phyloP scores from a whole-genome alignment of 2,888 invertebrate species.

The Autographa pulchrina region DNA sequence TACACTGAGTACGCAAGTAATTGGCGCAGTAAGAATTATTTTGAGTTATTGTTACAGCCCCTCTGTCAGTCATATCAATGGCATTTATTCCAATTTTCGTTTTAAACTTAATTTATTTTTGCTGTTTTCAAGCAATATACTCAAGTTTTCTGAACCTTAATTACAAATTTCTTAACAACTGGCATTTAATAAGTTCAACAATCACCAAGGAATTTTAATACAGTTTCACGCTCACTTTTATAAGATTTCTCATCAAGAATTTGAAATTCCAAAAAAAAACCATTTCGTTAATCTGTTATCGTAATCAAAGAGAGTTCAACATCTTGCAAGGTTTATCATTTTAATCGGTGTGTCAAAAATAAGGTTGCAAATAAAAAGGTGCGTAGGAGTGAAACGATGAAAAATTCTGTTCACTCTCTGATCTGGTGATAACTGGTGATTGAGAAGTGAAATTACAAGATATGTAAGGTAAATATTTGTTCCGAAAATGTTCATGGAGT shows the following conservation, averaged over 20 bases:
- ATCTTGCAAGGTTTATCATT: conserved; percentile 67
- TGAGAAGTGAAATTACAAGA: conserved; percentile 66
- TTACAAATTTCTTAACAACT: neutral
- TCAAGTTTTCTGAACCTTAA: neutral
- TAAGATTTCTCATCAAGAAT: neutral
- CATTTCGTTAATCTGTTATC: conserved; percentile 19
- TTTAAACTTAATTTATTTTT: no score
- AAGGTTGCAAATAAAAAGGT: conserved; percentile 59
- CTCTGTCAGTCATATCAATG: no score
- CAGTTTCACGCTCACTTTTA: conserved; percentile 6
- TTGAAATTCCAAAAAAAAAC: conserved; percentile 1
- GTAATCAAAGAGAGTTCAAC: conserved; percentile 38
- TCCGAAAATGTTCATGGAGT: conserved; percentile 41
- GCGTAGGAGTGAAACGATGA: conserved; percentile 55
- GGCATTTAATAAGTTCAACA: neutral
- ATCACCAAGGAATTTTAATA: neutral
- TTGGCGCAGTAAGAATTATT: neutral
- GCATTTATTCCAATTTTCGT: no score
- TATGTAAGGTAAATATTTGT: conserved; percentile 59
- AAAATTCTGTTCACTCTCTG: conserved; percentile 65
- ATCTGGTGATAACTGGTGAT: conserved; percentile 66
- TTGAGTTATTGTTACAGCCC: no score
- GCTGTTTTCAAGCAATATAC: neutral
- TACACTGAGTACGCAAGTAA: no score
- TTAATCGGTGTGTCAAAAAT: conserved; percentile 70